These are phyloP conservation scores for Psilopogon haemacephalus DNA, from an alignment of 2,113 vertebrate genomes.

Conservation along the genomic window DNA sequence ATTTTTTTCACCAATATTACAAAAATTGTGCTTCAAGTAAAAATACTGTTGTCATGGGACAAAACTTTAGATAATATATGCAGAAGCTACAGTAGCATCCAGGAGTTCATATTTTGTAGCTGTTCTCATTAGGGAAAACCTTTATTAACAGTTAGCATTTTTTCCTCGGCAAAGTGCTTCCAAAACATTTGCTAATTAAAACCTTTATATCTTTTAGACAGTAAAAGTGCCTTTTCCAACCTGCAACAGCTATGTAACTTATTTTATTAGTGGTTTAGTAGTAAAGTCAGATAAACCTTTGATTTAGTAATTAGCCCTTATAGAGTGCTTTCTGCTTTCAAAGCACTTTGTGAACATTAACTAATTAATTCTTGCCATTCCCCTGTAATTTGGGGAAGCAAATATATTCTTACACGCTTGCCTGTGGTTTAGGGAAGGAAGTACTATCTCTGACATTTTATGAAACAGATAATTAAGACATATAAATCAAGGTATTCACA, in stretches of 20 bases:
- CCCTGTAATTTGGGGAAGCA: conserved; percentile 47
- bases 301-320: conserved; percentile 72
- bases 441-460: conserved; percentile 7
- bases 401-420: background rate
- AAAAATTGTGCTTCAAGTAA: conserved; percentile 25
- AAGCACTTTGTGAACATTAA: conserved; percentile 63
- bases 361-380: conserved; percentile 63
- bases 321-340: conserved; percentile 50
- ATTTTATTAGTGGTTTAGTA: conserved; percentile 62
- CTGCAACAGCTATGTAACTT: conserved; percentile 56
- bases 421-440: background rate
- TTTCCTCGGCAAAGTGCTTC: conserved; percentile 44
- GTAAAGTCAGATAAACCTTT: conserved; percentile 64
- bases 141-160: conserved; percentile 55
- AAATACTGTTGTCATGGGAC: conserved; percentile 41
- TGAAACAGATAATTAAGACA: conserved; percentile 17
- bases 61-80: conserved; percentile 52
- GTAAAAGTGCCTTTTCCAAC: conserved; percentile 63
- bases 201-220: conserved; percentile 72
- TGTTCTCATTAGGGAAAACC: conserved; percentile 56
- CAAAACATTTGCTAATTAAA: conserved; percentile 72
- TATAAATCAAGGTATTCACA: background rate
- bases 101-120: conserved; percentile 55
- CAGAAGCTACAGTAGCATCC: conserved; percentile 38
- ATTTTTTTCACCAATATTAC: conserved; percentile 50